These are phyloP conservation scores for Stictonetta naevosa DNA, from an alignment of 2,113 vertebrate genomes.

Conservation along the genomic window DNA sequence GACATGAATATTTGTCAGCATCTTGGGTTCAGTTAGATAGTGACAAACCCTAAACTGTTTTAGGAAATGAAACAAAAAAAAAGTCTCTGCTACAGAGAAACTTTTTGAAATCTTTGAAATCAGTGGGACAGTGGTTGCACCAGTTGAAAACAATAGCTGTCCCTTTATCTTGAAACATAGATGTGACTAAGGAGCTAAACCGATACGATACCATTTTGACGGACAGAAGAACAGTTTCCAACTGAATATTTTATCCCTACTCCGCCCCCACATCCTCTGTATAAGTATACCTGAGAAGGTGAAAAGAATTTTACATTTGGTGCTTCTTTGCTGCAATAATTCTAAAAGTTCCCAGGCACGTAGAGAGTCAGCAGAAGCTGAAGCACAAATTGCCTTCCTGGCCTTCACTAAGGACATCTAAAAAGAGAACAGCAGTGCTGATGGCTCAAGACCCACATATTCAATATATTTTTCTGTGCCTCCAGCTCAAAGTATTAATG, in stretches of 20 bases:
- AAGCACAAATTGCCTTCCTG: not conserved
- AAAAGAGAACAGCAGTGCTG: not conserved
- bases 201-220: not conserved
- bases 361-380: not conserved
- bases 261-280: not conserved
- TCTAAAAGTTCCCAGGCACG: not conserved
- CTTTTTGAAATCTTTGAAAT: not conserved
- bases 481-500: not conserved
- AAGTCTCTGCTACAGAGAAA: not conserved
- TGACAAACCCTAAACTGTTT: conserved; percentile 22
- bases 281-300: not conserved
- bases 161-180: not conserved
- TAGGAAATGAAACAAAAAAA: conserved; percentile 5
- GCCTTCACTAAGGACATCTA: not conserved
- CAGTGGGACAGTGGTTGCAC: not conserved
- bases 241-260: not conserved
- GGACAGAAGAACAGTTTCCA: not conserved
- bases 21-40: not conserved
- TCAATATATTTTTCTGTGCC: not conserved
- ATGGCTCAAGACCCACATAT: not conserved
- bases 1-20: not conserved
- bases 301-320: not conserved
- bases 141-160: conserved; percentile 1
- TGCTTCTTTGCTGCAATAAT: not conserved
- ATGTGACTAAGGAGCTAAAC: not conserved